A percentile compares a stretch with the other conserved stretches of the same genome.
These are phyloP conservation scores for Amyelois transitella DNA, from an alignment of 1,140 invertebrate species.

Conservation along the genomic window DNA sequence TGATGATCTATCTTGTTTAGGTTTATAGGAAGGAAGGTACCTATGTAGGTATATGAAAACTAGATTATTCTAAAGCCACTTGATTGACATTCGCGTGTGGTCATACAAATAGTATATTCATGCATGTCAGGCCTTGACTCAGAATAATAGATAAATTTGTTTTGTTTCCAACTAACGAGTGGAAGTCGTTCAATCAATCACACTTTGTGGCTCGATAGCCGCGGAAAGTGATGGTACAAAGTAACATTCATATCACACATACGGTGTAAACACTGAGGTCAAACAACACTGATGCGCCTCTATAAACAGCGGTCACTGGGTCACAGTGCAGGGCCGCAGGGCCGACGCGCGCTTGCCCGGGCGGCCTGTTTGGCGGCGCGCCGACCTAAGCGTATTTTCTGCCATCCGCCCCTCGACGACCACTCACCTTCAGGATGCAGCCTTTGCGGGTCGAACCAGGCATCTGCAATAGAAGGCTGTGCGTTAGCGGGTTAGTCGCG, in stretches of 20 bases:
- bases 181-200: background rate
- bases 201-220: background rate
- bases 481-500: conserved; percentile 70
- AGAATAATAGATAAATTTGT: conserved; percentile 25
- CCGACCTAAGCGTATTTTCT: conserved; percentile 40
- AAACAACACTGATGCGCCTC: conserved; percentile 15
- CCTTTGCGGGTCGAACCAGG: conserved; percentile 92
- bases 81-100: conserved; percentile 12
- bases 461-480: conserved; percentile 84
- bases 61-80: background rate
- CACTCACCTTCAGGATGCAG: conserved; percentile 91
- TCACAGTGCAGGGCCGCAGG: conserved; percentile 26
- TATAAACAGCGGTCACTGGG: conserved; percentile 16
- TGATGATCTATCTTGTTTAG: too few relatives aligned
- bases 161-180: conserved; percentile 11
- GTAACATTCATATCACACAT: background rate
- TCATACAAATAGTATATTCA: conserved; percentile 8
- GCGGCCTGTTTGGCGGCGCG: conserved; percentile 27
- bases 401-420: conserved; percentile 24
- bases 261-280: conserved; percentile 20
- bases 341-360: conserved; percentile 23
- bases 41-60: background rate
- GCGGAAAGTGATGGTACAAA: background rate
- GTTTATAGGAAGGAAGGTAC: too few relatives aligned
- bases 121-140: conserved; percentile 22